Conservation (phyloP, 2,797 vertebrate species). For the Podarcis siculus region DNA sequence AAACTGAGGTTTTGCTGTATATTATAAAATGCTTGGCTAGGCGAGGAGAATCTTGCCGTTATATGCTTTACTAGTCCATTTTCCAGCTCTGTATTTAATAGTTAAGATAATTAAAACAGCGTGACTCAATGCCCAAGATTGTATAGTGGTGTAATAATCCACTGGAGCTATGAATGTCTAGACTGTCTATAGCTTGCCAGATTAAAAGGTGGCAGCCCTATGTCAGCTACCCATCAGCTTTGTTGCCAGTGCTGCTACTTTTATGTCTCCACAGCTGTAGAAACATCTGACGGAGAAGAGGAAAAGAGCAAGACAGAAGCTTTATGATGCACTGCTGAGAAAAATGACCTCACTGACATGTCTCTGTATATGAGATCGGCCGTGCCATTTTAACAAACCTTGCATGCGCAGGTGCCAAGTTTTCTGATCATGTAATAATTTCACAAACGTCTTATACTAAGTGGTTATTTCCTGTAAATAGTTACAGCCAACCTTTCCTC, state of each 20-base stretch:
- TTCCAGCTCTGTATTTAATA: background rate
- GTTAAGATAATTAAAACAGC: background rate
- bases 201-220: background rate
- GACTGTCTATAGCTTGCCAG: background rate
- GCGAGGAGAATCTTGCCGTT: background rate
- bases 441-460: background rate
- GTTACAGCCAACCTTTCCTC: no score
- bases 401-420: background rate
- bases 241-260: slow-evolving; percentile 43
- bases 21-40: background rate
- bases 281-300: slow-evolving; percentile 9
- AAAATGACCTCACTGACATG: background rate
- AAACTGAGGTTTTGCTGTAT: background rate
- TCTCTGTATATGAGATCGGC: background rate
- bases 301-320: background rate
- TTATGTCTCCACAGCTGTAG: background rate
- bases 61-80: background rate
- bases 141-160: background rate
- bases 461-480: no score
- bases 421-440: background rate
- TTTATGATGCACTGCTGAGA: background rate
- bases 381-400: background rate
- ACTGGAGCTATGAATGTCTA: background rate
- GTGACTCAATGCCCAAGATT: background rate
- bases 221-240: background rate